Percentiles rank a stretch among this genome's conserved stretches.
Conservation (phyloP, 2,888 invertebrate genomes). For the Autographa pulchrina region DNA sequence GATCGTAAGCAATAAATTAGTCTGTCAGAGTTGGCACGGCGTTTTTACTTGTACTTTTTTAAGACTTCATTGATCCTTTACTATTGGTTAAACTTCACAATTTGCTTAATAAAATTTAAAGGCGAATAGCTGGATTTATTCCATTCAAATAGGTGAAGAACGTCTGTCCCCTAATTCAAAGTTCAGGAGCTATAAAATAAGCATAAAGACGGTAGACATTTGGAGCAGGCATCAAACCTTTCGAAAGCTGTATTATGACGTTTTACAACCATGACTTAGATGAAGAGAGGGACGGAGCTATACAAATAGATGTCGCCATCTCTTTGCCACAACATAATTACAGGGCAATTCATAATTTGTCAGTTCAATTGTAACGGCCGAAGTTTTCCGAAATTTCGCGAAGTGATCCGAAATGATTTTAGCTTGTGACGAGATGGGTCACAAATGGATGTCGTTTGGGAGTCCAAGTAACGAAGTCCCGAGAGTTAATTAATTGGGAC, state of each 20-base stretch:
- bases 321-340: not conserved
- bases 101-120: constrained; percentile 44
- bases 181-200: constrained; percentile 44
- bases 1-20: constrained; percentile 21
- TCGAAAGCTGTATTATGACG: not conserved
- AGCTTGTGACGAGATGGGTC: constrained; percentile 36
- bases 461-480: constrained; percentile 28
- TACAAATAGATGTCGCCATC: not conserved
- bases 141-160: constrained; percentile 45
- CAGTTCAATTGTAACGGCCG: constrained; percentile 47
- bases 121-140: constrained; percentile 36
- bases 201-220: constrained; percentile 26
- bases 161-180: constrained; percentile 39
- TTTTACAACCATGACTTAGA: not conserved
- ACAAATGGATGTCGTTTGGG: constrained; percentile 46
- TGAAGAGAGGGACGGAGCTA: not conserved
- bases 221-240: constrained; percentile 44
- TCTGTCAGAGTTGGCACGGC: constrained; percentile 12
- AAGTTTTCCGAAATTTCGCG: constrained; percentile 25
- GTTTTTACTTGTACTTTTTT: constrained; percentile 21
- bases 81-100: constrained; percentile 34
- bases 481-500: constrained; percentile 45
- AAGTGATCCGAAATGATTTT: constrained; percentile 34
- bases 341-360: not conserved
- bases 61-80: constrained; percentile 14